Base-by-base conservation (phyloP, 2,113 vertebrate species). In the Ailuropoda melanoleuca region DNA sequence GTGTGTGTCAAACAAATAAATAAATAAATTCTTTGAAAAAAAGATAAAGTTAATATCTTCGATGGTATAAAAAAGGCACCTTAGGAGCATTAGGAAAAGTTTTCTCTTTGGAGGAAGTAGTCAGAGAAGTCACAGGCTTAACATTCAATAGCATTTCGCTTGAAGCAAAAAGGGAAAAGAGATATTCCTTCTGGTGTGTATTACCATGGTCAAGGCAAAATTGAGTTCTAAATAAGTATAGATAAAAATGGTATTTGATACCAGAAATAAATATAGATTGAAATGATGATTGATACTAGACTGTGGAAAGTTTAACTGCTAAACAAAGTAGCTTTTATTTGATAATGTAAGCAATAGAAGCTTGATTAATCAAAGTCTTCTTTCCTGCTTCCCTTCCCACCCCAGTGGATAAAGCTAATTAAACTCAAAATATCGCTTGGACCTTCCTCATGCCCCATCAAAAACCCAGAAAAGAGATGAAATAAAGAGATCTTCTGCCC, bases 311-410 rank as follows among this genome's bases (percentile, higher is more conserved):
- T 37, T 43, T 53, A 43, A 34, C 5, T 4, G 3, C 5, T 18
- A 8, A 14, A 21, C 5, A 39, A 72, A 56, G 8, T 4, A 55
- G 11, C 7, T 39, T 58, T 26, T 15, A 26, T 66, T 81, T 48
- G 34, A 43, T 9, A 66, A 29, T 15, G 8, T 12, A 18, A 56
- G 3, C 34, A 37, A 34, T 34, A 3, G 53, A 56, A 55, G 55
- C 4, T 39, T 23, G 6, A 24, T 68, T 46, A 34, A 70, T 46
- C 17, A 53, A 14, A 43, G 34, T 55, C 26, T 68, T 60, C 11
- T n/a, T n/a, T 8, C 19, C 21, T 24, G 4, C 26, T 15, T 18
- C 5, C 14, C 8, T 8, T 12, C 6, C 29, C 14, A 43, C 1
- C 2, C 0, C 10, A 29, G 4, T 43, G 2, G 31, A 29, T 15